A percentile compares a stretch with the other conserved stretches of the same genome.
These are phyloP conservation scores for Oxystoma pomonae DNA, from an alignment of 2,888 invertebrate genomes.

Conservation along the genomic window DNA sequence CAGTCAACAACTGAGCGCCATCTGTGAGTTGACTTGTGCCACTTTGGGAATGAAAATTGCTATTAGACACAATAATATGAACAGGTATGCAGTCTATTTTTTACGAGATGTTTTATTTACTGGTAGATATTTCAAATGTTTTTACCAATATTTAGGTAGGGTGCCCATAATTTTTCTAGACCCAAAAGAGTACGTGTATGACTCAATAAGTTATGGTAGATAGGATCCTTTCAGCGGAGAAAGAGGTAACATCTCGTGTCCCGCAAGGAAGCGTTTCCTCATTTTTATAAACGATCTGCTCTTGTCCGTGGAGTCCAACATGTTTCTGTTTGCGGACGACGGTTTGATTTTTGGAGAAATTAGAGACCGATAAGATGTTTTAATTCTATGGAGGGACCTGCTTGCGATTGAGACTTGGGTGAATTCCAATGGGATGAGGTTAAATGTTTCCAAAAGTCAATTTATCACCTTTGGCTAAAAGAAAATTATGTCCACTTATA, in stretches of 20 bases:
- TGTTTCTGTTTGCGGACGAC: background rate
- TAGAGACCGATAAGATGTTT: background rate
- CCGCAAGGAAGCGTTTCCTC: background rate
- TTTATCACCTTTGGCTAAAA: background rate
- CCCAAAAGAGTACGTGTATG: no score
- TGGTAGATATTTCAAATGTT: no score
- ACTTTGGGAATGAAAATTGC: conserved; percentile 94
- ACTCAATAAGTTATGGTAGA: background rate
- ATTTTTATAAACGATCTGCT: background rate
- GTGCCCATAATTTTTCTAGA: no score
- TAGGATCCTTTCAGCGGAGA: background rate
- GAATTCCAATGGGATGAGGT: background rate
- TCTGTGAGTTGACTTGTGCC: conserved; percentile 89
- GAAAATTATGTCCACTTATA: background rate
- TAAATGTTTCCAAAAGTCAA: background rate
- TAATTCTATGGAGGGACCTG: background rate
- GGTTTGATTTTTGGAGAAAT: background rate
- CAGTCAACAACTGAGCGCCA: conserved; percentile 88
- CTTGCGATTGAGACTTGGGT: background rate
- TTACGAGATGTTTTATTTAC: no score
- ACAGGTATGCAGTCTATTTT: conserved; percentile 38
- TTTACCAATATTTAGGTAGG: no score
- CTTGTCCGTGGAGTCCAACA: background rate
- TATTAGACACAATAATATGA: conserved; percentile 80
- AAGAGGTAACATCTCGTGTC: background rate